phyloP scores from a whole-genome alignment of 1,140 invertebrate species.

The Ips nitidus region DNA sequence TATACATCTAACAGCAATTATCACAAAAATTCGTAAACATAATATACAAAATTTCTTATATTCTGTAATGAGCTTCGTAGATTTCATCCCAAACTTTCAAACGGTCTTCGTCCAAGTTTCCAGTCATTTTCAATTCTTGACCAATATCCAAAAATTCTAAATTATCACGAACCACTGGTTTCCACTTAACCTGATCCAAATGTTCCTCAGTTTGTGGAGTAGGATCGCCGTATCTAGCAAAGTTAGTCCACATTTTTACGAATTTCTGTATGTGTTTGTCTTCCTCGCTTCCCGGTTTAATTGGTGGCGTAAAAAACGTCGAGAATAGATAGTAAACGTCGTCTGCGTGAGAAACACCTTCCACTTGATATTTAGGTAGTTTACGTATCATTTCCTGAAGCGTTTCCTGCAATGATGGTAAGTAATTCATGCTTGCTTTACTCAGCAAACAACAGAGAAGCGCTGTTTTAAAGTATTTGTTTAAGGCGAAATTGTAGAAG shows the following conservation, averaged over 20 bases:
- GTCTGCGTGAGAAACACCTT: constrained; percentile 64
- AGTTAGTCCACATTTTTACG: constrained; percentile 60
- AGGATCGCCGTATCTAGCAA: constrained; percentile 57
- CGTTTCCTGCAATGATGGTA: constrained; percentile 29
- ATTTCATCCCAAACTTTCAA: constrained; percentile 44
- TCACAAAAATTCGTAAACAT: no score
- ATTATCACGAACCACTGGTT: constrained; percentile 53
- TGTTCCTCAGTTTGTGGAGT: constrained; percentile 45
- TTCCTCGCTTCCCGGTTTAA: constrained; percentile 49
- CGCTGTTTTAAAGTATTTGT: constrained; percentile 50
- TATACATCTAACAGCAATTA: no score
- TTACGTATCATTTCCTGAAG: constrained; percentile 41
- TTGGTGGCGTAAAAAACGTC: constrained; percentile 51
- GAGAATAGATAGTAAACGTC: constrained; percentile 66
- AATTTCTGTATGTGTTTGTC: constrained; percentile 54
- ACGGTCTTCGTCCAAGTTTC: constrained; percentile 38
- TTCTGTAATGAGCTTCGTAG: constrained; percentile 30
- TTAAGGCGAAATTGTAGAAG: constrained; percentile 52
- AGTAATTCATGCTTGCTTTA: constrained; percentile 31
- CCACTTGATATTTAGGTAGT: constrained; percentile 42
- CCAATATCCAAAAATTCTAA: constrained; percentile 54
- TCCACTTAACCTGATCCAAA: constrained; percentile 53
- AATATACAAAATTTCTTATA: not conserved
- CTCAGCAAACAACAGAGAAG: constrained; percentile 35
- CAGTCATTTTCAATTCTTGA: constrained; percentile 33